Evolutionary conservation across 2,113 vertebrate genomes (phyloP).

Genomic region (Tachysurus vachellii): DNA sequence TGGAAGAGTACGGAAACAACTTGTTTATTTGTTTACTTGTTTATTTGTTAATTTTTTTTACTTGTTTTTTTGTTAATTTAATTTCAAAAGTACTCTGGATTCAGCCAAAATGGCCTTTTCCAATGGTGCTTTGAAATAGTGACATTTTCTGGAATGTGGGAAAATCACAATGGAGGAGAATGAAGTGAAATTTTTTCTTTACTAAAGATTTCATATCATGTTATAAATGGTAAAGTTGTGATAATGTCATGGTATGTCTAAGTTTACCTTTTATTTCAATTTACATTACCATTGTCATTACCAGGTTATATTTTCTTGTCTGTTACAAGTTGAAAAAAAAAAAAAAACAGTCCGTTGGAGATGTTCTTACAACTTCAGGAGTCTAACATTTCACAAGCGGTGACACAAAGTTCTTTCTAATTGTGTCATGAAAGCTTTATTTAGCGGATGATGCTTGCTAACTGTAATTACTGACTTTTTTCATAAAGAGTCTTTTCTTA

Average conservation of each 20-base stretch:
- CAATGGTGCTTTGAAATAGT: not conserved
- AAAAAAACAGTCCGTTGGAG: not conserved
- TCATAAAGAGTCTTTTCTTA: not conserved
- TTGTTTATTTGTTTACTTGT: constrained; percentile 34
- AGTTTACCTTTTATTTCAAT: not conserved
- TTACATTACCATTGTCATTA: not conserved
- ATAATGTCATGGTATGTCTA: not conserved
- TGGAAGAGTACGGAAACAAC: not conserved
- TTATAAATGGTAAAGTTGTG: not conserved
- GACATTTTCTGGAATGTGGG: not conserved
- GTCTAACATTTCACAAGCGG: not conserved
- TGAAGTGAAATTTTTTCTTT: not conserved
- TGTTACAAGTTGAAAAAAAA: too few relatives aligned
- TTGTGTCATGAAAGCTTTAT: not conserved
- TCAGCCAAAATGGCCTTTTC: not conserved
- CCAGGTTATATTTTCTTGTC: not conserved
- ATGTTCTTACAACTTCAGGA: not conserved
- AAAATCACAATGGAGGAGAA: not conserved
- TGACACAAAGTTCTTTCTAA: not conserved
- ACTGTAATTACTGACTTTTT: too few relatives aligned
- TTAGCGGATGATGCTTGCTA: not conserved
- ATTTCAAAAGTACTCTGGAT: not conserved
- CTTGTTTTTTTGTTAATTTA: too few relatives aligned
- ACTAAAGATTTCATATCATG: not conserved
- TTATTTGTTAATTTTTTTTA: not conserved